phyloP scores from a whole-genome alignment of 1,140 invertebrate species.

The Neotoxoptera formosana region DNA sequence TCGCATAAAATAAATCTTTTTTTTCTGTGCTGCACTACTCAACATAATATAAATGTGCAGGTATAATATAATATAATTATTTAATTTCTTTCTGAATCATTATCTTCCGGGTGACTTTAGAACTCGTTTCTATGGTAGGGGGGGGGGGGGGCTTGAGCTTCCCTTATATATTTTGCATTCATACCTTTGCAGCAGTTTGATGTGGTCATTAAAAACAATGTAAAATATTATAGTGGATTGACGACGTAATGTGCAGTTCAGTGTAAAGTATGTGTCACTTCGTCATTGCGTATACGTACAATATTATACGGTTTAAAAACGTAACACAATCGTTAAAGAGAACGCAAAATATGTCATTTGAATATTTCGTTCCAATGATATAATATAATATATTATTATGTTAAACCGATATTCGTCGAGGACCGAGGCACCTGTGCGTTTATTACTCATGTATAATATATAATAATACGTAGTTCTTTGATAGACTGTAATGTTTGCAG shows the following conservation, averaged over 20 bases:
- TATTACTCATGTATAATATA: not conserved
- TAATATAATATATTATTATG: not conserved
- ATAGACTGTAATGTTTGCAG: not conserved
- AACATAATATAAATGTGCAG: not conserved
- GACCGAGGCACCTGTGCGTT: not conserved
- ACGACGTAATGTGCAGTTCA: not conserved
- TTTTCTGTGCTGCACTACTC: too few species aligned
- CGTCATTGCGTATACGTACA: not conserved
- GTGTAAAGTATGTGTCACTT: not conserved
- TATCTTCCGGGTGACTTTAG: not conserved
- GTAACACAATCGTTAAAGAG: not conserved
- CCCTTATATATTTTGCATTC: not conserved
- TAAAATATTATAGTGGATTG: not conserved
- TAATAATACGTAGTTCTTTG: not conserved
- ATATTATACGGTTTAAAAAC: not conserved
- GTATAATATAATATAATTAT: too few species aligned
- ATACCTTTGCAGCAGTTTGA: not conserved
- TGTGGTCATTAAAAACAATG: not conserved
- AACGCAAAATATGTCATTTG: not conserved
- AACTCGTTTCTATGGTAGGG: not conserved
- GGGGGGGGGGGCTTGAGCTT: not conserved
- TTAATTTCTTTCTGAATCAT: not conserved
- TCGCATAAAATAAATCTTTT: not conserved
- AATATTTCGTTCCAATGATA: not conserved
- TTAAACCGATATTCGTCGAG: not conserved